These are phyloP conservation scores for Ephydatia muelleri DNA, from an alignment of 37 sponge, comb jelly and placozoan genomes.

Conservation along the genomic window DNA sequence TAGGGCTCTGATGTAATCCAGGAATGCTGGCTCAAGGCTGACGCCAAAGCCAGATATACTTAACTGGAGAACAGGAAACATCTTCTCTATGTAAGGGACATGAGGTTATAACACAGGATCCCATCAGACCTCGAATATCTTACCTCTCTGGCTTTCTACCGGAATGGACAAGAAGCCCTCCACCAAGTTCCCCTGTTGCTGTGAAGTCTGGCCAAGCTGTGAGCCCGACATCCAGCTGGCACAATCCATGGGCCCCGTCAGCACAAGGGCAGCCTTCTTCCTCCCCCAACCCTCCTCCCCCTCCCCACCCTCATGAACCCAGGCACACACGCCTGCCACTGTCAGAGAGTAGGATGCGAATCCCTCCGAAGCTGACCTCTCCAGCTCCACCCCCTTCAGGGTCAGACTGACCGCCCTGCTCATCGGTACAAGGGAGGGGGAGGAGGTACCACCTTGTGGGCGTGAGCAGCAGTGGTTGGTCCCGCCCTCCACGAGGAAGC, in stretches of 20 bases:
- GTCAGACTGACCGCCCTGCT: slow-evolving; percentile 8
- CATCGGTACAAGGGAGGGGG: background rate
- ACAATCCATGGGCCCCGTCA: slow-evolving; percentile 28
- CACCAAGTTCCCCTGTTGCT: slow-evolving; percentile 10
- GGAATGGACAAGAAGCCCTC: slow-evolving; percentile 38
- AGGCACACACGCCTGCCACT: background rate
- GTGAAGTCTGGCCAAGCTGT: background rate
- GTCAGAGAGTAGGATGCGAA: slow-evolving; percentile 1
- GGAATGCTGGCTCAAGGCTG: slow-evolving; percentile 16
- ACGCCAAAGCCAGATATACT: slow-evolving; percentile 25
- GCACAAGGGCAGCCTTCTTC: slow-evolving; percentile 7
- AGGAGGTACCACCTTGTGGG: background rate
- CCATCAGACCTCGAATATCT: background rate
- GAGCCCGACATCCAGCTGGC: slow-evolving; percentile 8
- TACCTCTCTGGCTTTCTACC: slow-evolving; percentile 18
- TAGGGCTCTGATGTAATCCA: slow-evolving; percentile 24
- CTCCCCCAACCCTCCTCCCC: background rate
- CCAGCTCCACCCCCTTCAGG: slow-evolving; percentile 3
- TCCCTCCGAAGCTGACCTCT: background rate
- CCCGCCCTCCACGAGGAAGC: slow-evolving; percentile 21
- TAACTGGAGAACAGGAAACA: slow-evolving; percentile 31
- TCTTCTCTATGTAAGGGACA: background rate
- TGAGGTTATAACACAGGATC: background rate
- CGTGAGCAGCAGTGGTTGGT: background rate
- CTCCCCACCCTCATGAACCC: background rate